Percentiles rank a stretch among this genome's conserved stretches.
Evolutionary conservation across 2,113 vertebrate species (phyloP).

Genomic region (Strix aluco): DNA sequence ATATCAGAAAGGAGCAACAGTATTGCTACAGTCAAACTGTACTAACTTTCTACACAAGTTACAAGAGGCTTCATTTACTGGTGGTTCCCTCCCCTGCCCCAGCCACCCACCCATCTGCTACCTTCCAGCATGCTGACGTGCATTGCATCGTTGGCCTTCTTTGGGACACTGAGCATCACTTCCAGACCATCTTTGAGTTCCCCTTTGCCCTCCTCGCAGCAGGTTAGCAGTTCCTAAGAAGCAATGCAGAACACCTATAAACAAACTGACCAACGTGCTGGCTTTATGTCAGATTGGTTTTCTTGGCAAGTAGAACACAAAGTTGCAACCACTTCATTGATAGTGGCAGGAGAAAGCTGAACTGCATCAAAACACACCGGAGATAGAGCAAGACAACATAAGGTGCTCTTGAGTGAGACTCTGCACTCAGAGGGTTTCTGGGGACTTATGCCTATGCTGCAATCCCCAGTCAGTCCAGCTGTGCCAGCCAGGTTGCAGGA

Average conservation of each 20-base stretch:
- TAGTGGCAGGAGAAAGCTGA: not conserved
- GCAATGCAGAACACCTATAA: not conserved
- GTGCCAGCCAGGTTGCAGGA: not conserved
- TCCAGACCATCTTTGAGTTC: constrained; percentile 97
- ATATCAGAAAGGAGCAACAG: not conserved
- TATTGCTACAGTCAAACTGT: not conserved
- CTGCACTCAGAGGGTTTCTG: not conserved
- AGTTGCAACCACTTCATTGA: not conserved
- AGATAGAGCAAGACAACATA: not conserved
- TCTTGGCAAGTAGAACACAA: no score
- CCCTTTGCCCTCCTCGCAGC: constrained; percentile 97
- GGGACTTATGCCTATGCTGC: not conserved
- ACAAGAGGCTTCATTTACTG: not conserved
- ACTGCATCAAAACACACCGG: not conserved
- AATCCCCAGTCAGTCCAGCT: not conserved
- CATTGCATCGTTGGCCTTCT: constrained; percentile 98
- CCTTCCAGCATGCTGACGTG: constrained; percentile 98
- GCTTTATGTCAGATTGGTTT: not conserved
- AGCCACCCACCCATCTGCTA: constrained; percentile 49
- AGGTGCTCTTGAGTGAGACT: not conserved
- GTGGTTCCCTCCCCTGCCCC: not conserved
- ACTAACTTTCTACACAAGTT: not conserved
- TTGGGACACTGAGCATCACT: constrained; percentile 97
- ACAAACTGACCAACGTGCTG: not conserved
- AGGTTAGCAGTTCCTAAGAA: constrained; percentile 91